These are phyloP conservation scores for Acheta domesticus DNA, from an alignment of 2,888 invertebrate genomes.

Conservation along the genomic window DNA sequence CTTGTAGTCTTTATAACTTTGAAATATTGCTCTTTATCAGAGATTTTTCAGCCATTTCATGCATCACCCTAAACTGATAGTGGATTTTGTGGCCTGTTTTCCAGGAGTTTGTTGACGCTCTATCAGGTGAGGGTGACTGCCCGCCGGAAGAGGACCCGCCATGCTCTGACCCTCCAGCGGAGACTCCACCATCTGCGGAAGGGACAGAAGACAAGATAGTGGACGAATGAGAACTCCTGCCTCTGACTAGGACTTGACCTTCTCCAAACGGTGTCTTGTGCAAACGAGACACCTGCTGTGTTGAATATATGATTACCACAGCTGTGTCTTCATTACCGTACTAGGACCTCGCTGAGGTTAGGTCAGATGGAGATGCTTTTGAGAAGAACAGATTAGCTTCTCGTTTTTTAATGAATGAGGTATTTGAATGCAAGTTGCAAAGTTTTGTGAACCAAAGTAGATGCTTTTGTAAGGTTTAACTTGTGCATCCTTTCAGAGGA, in stretches of 20 bases:
- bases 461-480: not conserved
- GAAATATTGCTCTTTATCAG: no score
- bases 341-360: not conserved
- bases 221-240: not conserved
- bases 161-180: not conserved
- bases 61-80: no score
- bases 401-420: not conserved
- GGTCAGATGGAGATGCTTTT: not conserved
- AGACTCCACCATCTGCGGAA: not conserved
- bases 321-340: not conserved
- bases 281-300: not conserved
- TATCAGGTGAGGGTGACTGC: constrained; percentile 42
- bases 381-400: not conserved
- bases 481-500: not conserved
- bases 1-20: not conserved
- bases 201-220: constrained; percentile 12
- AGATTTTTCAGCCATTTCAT: no score
- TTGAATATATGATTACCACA: not conserved
- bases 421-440: constrained; percentile 8
- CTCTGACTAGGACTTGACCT: not conserved
- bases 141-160: constrained; percentile 40
- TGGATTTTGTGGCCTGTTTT: no score
- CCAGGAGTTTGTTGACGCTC: constrained; percentile 48
- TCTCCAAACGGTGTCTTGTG: not conserved
- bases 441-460: constrained; percentile 18